phyloP scores from a whole-genome alignment of 2,797 vertebrate species.

The Rallus crepitans region DNA sequence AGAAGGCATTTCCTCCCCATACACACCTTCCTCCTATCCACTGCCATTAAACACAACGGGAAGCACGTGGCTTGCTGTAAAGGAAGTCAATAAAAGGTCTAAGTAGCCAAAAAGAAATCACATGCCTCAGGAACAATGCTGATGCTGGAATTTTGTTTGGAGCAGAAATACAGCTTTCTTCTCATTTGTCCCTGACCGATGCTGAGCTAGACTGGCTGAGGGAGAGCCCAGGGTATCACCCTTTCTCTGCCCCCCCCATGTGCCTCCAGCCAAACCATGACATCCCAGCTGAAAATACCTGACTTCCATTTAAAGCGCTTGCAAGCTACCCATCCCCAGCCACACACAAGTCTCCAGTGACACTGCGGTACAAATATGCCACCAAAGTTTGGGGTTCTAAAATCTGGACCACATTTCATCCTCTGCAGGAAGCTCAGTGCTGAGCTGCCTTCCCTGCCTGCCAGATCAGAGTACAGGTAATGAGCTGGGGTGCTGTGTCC shows the following conservation, averaged over 20 bases:
- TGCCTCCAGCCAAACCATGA: background rate
- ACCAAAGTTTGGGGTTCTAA: background rate
- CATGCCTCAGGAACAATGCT: background rate
- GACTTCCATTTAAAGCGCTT: background rate
- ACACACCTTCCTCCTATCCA: background rate
- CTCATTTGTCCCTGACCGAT: background rate
- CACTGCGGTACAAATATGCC: background rate
- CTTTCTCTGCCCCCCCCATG: background rate
- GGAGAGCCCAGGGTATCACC: background rate
- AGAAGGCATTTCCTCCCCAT: background rate
- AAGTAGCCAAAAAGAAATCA: background rate
- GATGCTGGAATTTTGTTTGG: background rate
- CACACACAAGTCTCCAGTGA: rapidly evolving
- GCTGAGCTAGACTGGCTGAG: background rate
- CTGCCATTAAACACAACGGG: background rate
- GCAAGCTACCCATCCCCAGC: background rate
- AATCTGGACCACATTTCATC: background rate
- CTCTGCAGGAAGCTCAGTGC: background rate
- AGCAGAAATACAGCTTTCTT: background rate
- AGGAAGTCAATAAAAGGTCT: background rate
- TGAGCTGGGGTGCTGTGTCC: background rate
- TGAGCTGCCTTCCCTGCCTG: background rate
- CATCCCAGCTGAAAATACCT: background rate
- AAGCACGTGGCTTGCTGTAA: background rate
- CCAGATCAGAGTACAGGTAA: rapidly evolving